phyloP scores from a whole-genome alignment of 2,888 invertebrate genomes.

The Eristalis intricaria region DNA sequence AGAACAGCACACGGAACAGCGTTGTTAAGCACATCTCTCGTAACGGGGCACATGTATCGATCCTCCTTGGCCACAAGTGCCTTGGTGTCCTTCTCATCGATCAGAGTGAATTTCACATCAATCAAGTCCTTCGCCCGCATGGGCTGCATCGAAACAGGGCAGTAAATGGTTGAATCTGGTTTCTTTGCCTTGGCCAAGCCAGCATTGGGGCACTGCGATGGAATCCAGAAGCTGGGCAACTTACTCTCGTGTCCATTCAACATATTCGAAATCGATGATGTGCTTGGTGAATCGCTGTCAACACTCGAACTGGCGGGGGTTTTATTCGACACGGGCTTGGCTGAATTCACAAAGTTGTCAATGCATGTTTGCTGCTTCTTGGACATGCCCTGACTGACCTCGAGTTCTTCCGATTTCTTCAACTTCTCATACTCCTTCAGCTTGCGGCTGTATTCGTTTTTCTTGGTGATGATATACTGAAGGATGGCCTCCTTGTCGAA shows the following conservation, averaged over 20 bases:
- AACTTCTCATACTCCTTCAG: slow-evolving; percentile 96
- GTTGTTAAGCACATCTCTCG: slow-evolving; percentile 97
- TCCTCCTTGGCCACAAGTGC: slow-evolving; percentile 94
- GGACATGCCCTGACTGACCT: slow-evolving; percentile 84
- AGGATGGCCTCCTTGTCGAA: slow-evolving; percentile 99
- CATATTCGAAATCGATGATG: slow-evolving; percentile 89
- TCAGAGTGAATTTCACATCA: slow-evolving; percentile 94
- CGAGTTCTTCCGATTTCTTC: slow-evolving; percentile 88
- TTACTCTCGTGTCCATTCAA: slow-evolving; percentile 89
- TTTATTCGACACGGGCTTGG: slow-evolving; percentile 82
- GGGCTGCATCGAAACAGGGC: slow-evolving; percentile 92
- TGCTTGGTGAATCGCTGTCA: slow-evolving; percentile 75
- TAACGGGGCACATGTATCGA: slow-evolving; percentile 98
- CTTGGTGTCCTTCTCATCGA: slow-evolving; percentile 93
- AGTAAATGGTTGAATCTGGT: slow-evolving; percentile 86
- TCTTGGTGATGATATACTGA: slow-evolving; percentile 96
- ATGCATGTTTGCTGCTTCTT: slow-evolving; percentile 85
- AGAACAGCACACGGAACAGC: slow-evolving; percentile 97
- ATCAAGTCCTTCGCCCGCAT: slow-evolving; percentile 96
- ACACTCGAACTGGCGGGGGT: slow-evolving; percentile 67
- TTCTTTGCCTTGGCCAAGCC: slow-evolving; percentile 87
- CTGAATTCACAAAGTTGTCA: slow-evolving; percentile 90
- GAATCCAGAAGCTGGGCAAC: slow-evolving; percentile 98
- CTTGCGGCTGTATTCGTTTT: slow-evolving; percentile 93
- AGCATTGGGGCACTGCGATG: slow-evolving; percentile 94